Conservation (phyloP, 53 echinoderm and acorn worm genomes). For the Pentamera pediparva region DNA sequence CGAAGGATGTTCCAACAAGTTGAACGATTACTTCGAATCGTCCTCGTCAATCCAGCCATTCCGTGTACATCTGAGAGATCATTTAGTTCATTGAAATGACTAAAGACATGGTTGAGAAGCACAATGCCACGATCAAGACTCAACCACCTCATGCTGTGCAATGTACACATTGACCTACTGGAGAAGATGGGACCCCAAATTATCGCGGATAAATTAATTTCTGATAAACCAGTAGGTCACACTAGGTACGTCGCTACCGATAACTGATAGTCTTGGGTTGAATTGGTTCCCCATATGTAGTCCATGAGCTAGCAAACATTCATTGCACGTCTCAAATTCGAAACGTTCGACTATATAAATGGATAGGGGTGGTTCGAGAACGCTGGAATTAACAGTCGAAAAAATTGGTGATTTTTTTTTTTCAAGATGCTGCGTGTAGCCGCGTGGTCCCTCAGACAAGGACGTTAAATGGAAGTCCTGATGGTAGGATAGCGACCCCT, state of each 20-base stretch:
- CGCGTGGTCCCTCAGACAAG: constrained; percentile 3
- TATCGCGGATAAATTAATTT: too few relatives aligned
- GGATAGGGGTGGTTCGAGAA: constrained; percentile 8
- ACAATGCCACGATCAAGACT: neutral
- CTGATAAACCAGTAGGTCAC: too few relatives aligned
- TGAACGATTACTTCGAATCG: constrained; percentile 6
- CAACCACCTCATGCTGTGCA: constrained; percentile 15
- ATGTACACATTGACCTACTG: neutral
- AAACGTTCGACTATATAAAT: constrained; percentile 9
- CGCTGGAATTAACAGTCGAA: constrained; percentile 6
- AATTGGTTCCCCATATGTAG: neutral
- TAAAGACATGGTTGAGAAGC: neutral
- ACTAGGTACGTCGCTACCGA: neutral
- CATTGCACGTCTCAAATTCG: constrained; percentile 9
- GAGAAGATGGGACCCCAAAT: too few relatives aligned
- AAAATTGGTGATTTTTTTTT: neutral
- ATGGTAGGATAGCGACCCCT: constrained; percentile 1
- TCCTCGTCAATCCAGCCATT: neutral
- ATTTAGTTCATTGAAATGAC: constrained; percentile 14
- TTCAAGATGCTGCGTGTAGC: constrained; percentile 12
- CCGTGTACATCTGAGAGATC: neutral
- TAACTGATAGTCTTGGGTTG: neutral
- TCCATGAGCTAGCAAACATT: neutral
- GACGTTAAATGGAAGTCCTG: constrained; percentile 12
- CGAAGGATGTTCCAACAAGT: constrained; percentile 5